Evolutionary conservation across 2,113 vertebrate genomes (phyloP).

Genomic region (Taxidea taxus): DNA sequence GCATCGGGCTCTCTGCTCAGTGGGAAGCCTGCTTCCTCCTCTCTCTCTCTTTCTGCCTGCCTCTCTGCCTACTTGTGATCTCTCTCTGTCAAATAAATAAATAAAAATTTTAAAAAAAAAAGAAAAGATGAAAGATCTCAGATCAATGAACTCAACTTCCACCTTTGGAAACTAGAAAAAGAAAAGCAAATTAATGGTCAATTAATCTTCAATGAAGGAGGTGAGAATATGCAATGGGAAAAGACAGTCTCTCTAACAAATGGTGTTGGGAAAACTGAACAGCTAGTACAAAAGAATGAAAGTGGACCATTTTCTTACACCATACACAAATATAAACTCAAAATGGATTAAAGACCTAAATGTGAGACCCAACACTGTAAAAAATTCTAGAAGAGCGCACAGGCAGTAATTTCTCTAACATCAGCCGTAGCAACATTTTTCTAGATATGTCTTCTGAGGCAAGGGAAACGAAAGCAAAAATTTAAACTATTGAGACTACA

Average conservation of each 20-base stretch:
- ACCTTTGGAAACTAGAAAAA: not conserved
- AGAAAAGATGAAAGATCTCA: not conserved
- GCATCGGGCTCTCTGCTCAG: no score
- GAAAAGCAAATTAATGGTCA: not conserved
- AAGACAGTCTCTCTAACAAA: not conserved
- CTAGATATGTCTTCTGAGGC: not conserved
- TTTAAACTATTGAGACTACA: not conserved
- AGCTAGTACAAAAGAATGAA: not conserved
- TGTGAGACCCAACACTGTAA: not conserved
- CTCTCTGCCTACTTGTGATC: no score
- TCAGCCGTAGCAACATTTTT: not conserved
- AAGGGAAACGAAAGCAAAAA: not conserved
- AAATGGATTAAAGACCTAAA: not conserved
- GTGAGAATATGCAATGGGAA: not conserved
- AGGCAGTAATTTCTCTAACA: not conserved
- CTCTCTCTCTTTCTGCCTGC: no score
- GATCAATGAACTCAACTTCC: not conserved
- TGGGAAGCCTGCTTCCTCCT: no score
- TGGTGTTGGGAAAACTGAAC: not conserved
- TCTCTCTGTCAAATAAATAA: no score
- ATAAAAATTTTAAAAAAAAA: no score
- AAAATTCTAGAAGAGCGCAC: not conserved
- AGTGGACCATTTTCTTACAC: not conserved
- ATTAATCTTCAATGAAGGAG: not conserved
- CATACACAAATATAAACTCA: not conserved